Evolutionary conservation across 2,888 invertebrate species (phyloP).

Genomic region (Drosophila mulleri): DNA sequence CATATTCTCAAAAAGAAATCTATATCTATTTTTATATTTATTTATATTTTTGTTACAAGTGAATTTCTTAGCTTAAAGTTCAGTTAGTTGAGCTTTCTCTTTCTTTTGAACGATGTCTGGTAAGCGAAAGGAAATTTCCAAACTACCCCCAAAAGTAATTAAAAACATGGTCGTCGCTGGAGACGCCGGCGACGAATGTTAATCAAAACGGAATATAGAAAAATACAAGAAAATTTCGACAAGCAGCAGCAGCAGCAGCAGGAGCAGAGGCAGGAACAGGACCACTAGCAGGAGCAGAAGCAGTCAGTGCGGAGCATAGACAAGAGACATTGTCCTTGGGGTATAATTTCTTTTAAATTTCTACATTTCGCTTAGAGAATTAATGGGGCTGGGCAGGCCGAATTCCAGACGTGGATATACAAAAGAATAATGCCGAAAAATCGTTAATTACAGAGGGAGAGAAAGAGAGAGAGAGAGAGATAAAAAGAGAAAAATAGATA

Average conservation of each 20-base stretch:
- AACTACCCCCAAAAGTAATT: constrained; percentile 81
- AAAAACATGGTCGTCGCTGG: constrained; percentile 67
- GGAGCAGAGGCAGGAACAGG: constrained; percentile 6
- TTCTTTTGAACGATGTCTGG: constrained; percentile 38
- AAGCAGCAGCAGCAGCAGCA: constrained; percentile 18
- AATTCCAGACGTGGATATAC: constrained; percentile 20
- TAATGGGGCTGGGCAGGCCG: constrained; percentile 12
- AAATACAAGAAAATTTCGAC: constrained; percentile 61
- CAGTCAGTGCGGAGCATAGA: constrained; percentile 8
- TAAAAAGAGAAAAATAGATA: not conserved
- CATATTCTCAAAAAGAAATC: constrained; percentile 14
- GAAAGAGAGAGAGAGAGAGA: too few species aligned
- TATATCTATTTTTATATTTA: not conserved
- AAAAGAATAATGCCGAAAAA: constrained; percentile 17
- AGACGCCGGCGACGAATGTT: constrained; percentile 72
- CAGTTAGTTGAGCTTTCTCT: constrained; percentile 39
- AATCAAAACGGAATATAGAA: constrained; percentile 76
- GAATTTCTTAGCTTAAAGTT: constrained; percentile 41
- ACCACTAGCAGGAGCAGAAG: constrained; percentile 6
- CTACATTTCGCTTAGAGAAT: constrained; percentile 52
- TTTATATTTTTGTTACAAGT: not conserved
- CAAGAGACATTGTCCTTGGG: constrained; percentile 71
- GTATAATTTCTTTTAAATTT: constrained; percentile 81
- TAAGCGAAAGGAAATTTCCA: constrained; percentile 46
- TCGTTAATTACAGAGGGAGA: constrained; percentile 21